A percentile compares a stretch with the other conserved stretches of the same genome.
phyloP scores from a whole-genome alignment of 2,888 invertebrate genomes.

The Ophion costatus region DNA sequence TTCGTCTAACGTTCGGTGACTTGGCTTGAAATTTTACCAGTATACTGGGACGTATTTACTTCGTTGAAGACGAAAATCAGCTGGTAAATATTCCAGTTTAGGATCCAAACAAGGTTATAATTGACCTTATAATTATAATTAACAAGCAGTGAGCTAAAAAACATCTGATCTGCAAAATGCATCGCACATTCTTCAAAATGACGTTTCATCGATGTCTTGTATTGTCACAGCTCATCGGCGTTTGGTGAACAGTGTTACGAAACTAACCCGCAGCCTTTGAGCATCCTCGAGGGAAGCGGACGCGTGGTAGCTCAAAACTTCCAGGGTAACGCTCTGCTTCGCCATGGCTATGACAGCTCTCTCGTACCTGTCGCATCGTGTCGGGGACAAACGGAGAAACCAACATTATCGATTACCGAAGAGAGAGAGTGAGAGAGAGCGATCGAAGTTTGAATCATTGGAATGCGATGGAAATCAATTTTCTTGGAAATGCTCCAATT shows the following conservation, averaged over 20 bases:
- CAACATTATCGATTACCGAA: constrained; percentile 1
- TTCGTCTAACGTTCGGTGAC: too few relatives aligned
- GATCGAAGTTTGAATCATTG: too few relatives aligned
- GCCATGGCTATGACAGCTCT: constrained; percentile 98
- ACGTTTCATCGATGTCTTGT: not conserved
- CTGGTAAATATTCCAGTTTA: too few relatives aligned
- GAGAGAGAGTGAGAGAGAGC: not conserved
- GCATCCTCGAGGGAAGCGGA: constrained; percentile 96
- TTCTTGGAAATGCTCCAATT: too few relatives aligned
- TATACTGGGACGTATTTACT: too few relatives aligned
- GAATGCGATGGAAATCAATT: too few relatives aligned
- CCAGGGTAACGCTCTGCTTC: constrained; percentile 97
- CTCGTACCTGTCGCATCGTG: constrained; percentile 88
- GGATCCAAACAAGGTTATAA: too few relatives aligned
- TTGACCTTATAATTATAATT: too few relatives aligned
- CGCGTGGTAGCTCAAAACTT: constrained; percentile 97
- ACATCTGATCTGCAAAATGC: not conserved
- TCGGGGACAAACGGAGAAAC: constrained; percentile 18
- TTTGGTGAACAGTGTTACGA: constrained; percentile 12
- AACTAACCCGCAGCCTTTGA: constrained; percentile 91
- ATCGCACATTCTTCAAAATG: not conserved
- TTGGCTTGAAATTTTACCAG: too few relatives aligned
- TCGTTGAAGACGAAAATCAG: too few relatives aligned
- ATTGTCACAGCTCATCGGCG: too few relatives aligned
- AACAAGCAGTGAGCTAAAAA: too few relatives aligned